Evolutionary conservation across 1,140 invertebrate genomes (phyloP), one percentile per base, ranked within the genome.

Genomic region (Caenorhabditis inopinata): DNA sequence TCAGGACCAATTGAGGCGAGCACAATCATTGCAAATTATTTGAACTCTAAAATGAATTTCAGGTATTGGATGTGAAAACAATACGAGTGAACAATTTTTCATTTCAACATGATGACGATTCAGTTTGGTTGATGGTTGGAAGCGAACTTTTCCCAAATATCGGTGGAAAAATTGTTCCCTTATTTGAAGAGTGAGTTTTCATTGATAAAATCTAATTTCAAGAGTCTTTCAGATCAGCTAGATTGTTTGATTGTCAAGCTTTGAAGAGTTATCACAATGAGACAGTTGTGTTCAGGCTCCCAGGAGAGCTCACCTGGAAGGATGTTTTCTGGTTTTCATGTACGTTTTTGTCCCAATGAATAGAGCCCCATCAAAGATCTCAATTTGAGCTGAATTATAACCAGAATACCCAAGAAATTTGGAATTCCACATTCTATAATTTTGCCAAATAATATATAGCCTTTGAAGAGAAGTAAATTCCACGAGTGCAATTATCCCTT

Each of bases 291-390:
- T 68, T 68, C 32, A 38, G 58, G n/a, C n/a, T 68, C 11, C 58
- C 58, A 1, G 58, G 58, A 35, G 58, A 68, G n/a, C 58, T 68
- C 3, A 68, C 58, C 5, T 68, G 58, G 58, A 68, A 68, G 38
- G 58, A 68, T 12, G 58, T 68, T 21, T 68, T 68, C 32, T 68
- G 58, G 58, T 68, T 68, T 38, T 68, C 58, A 68, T 68, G 58
- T 68, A 21, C 14, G 51, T 58, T 35, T 51, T 25, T 42, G 38
- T 42, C 38, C 38, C 6, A 42, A 42, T n/a, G n/a, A n/a, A n/a
- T n/a, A n/a, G n/a, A n/a, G n/a, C n/a, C n/a, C n/a, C n/a, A n/a
- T 6, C 4, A 25, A 4, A 6, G 14, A 48, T 48, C 23, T 27
- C 49, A 16, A 32, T 47, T 4, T 16, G n/a, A n/a, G n/a, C n/a